These are phyloP conservation scores for Podilymbus podiceps DNA, from an alignment of 2,113 vertebrate genomes.

Conservation along the genomic window DNA sequence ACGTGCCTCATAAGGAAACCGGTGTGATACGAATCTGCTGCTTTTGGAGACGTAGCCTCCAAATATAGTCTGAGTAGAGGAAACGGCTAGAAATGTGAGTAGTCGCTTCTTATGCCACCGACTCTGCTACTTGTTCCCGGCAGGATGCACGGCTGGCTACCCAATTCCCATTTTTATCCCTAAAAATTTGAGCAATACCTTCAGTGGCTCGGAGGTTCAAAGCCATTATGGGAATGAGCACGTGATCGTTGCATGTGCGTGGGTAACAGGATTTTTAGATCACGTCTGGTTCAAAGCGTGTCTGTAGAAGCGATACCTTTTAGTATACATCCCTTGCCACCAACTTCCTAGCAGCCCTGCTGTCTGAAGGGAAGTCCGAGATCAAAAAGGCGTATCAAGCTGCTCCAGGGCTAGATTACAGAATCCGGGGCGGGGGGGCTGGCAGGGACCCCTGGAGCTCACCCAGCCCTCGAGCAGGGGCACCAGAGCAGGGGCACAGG, in stretches of 20 bases:
- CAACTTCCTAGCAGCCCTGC: background rate
- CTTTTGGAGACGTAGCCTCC: background rate
- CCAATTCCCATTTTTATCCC: background rate
- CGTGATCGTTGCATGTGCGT: accelerated
- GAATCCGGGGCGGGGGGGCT: too few species aligned
- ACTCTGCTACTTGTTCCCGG: background rate
- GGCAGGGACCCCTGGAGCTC: too few species aligned
- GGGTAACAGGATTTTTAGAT: background rate
- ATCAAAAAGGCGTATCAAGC: background rate
- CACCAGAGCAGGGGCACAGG: too few species aligned
- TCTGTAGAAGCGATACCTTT: background rate
- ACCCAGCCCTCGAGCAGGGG: too few species aligned
- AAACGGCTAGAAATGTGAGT: background rate
- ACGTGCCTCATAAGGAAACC: background rate
- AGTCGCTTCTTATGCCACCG: background rate
- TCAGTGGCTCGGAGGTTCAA: background rate
- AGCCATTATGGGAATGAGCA: background rate
- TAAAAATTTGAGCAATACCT: background rate
- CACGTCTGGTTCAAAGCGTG: background rate
- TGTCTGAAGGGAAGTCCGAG: background rate
- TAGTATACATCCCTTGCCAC: background rate
- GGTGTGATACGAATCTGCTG: background rate
- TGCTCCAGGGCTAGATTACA: background rate
- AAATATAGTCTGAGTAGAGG: background rate
- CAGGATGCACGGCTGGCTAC: background rate